Conservation (phyloP, 2,888 invertebrate species). For the Lamellibrachia columna region DNA sequence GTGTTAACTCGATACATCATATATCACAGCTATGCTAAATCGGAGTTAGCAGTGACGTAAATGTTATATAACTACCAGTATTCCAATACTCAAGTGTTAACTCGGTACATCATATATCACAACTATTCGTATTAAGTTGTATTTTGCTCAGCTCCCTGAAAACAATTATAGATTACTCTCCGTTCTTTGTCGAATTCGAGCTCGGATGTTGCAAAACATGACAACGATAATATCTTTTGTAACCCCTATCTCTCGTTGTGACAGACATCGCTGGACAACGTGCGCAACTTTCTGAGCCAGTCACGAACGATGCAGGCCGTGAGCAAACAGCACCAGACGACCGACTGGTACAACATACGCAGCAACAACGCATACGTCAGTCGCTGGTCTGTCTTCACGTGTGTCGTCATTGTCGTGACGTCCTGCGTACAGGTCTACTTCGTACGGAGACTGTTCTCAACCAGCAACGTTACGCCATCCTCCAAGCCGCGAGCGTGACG, state of each 20-base stretch:
- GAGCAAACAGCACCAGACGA: constrained; percentile 32
- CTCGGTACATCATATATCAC: too few species aligned
- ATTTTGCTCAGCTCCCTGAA: too few species aligned
- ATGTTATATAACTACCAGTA: too few species aligned
- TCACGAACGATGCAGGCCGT: constrained; percentile 31
- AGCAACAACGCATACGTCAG: constrained; percentile 35
- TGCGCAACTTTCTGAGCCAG: constrained; percentile 23
- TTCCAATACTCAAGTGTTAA: too few species aligned
- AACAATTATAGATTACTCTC: too few species aligned
- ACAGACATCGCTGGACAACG: constrained; percentile 30
- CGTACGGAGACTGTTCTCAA: constrained; percentile 83
- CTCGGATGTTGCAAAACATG: neutral
- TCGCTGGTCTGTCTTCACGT: constrained; percentile 85
- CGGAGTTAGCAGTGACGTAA: too few species aligned
- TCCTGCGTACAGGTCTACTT: constrained; percentile 86
- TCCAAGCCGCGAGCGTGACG: neutral
- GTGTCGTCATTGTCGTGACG: constrained; percentile 81
- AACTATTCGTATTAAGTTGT: too few species aligned
- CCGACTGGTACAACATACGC: constrained; percentile 38
- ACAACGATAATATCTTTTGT: neutral
- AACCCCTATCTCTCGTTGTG: neutral
- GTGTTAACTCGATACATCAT: too few species aligned
- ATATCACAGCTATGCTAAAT: too few species aligned
- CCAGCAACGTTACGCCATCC: neutral
- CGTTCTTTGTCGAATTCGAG: neutral